phyloP scores from a whole-genome alignment of 2,888 invertebrate genomes.

The Spilosoma lubricipeda region DNA sequence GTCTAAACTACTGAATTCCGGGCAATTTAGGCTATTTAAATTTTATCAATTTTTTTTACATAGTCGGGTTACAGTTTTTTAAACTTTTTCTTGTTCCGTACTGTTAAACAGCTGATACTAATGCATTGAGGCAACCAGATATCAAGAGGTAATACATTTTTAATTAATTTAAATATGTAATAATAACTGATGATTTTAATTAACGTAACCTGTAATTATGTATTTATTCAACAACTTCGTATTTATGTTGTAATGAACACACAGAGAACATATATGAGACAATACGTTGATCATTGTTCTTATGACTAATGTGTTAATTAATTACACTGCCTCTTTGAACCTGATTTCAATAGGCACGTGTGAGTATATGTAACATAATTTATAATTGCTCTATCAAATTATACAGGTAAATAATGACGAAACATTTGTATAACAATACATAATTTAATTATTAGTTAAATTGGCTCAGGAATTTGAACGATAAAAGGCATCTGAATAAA shows the following conservation, averaged over 20 bases:
- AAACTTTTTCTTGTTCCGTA: no score
- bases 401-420: neutral
- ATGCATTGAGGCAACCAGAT: no score
- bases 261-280: neutral
- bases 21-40: no score
- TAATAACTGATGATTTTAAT: neutral
- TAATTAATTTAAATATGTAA: no score
- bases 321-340: constrained; percentile 23
- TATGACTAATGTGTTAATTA: constrained; percentile 28
- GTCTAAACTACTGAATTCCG: no score
- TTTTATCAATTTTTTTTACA: no score
- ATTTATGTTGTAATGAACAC: neutral
- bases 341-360: neutral
- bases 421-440: neutral
- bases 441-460: neutral
- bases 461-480: neutral
- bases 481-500: neutral
- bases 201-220: neutral
- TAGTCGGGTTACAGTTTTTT: no score
- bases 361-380: neutral
- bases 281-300: constrained; percentile 11
- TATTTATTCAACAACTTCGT: neutral
- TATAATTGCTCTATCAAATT: neutral
- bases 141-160: no score
- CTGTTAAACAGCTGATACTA: no score